Conservation (phyloP, 2,797 vertebrate species). For the Mico argentatus region DNA sequence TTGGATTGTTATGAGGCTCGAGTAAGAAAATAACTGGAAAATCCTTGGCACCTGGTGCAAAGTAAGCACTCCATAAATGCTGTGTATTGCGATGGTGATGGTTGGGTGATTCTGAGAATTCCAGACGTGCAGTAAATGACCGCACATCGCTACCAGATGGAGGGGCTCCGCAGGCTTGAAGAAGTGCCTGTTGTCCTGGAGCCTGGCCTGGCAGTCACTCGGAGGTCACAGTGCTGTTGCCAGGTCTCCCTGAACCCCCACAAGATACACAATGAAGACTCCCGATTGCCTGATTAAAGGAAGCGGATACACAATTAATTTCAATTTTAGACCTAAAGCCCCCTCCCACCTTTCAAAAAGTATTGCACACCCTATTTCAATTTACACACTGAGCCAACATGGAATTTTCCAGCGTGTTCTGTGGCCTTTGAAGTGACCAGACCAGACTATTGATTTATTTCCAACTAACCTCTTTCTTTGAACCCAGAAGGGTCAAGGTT, state of each 20-base stretch:
- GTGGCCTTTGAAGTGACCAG: conserved; percentile 86
- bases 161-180: neutral
- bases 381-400: conserved; percentile 82
- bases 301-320: conserved; percentile 82
- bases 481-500: conserved; percentile 87
- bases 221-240: neutral
- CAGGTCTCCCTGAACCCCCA: neutral
- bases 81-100: neutral
- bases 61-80: neutral
- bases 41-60: neutral
- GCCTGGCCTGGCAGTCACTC: neutral
- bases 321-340: conserved; percentile 77
- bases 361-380: conserved; percentile 76
- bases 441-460: conserved; percentile 87
- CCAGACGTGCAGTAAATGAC: neutral
- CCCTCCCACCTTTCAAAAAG: conserved; percentile 46
- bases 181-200: neutral
- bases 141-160: neutral
- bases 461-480: conserved; percentile 86
- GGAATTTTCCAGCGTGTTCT: conserved; percentile 82
- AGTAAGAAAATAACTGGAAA: neutral
- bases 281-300: conserved; percentile 66
- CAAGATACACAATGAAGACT: conserved; percentile 37
- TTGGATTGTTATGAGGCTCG: neutral
- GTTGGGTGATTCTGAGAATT: neutral